These are phyloP conservation scores for Cromileptes altivelis DNA, from an alignment of 2,113 vertebrate species.

Conservation along the genomic window DNA sequence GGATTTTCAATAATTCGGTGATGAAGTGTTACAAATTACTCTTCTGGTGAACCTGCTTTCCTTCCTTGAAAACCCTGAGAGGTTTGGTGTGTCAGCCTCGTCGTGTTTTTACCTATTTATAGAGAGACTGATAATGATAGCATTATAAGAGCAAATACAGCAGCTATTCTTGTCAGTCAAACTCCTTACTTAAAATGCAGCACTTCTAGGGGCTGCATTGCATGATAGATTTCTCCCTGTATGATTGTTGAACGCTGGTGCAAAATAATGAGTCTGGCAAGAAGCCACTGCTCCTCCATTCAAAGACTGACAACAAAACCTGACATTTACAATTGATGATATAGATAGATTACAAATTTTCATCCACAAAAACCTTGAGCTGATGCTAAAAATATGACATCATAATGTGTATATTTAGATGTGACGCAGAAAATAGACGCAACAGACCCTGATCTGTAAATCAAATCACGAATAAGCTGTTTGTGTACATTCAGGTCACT, in stretches of 20 bases:
- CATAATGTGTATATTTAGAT: conserved; percentile 1
- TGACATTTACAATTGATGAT: conserved; percentile 38
- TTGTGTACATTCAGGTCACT: conserved; percentile 10
- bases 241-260: conserved; percentile 18
- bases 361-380: not conserved
- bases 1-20: conserved; percentile 31
- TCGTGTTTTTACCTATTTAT: conserved; percentile 12
- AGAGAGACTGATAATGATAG: conserved; percentile 2
- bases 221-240: conserved; percentile 20
- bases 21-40: conserved; percentile 9
- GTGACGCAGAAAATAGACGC: not conserved
- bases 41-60: conserved; percentile 14
- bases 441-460: not conserved
- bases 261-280: conserved; percentile 53
- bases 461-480: conserved; percentile 17
- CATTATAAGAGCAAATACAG: conserved; percentile 16
- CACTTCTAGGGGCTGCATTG: conserved; percentile 4
- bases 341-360: conserved; percentile 3
- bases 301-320: conserved; percentile 22
- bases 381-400: conserved; percentile 2
- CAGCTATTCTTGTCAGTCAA: conserved; percentile 5
- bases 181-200: conserved; percentile 29
- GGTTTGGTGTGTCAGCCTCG: not conserved
- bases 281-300: conserved; percentile 27
- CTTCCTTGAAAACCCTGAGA: conserved; percentile 18